Evolutionary conservation across 2,888 invertebrate species (phyloP).

Genomic region (Portevinia maculata): DNA sequence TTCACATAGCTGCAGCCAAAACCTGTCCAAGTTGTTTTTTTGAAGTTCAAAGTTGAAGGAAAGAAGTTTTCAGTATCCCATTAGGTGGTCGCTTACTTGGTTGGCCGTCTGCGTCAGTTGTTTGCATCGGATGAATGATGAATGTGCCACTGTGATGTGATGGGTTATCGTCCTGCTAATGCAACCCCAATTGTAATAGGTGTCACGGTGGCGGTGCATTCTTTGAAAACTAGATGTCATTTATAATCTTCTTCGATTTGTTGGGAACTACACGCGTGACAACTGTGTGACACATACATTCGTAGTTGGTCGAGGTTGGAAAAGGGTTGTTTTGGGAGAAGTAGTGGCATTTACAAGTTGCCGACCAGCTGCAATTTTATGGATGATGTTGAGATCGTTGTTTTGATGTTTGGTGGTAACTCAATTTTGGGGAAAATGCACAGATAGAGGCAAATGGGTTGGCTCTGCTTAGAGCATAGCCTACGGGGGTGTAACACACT

Average conservation of each 20-base stretch:
- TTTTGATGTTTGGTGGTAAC: no score
- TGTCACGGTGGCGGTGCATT: slow-evolving; percentile 22
- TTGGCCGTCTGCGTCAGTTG: slow-evolving; percentile 17
- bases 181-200: slow-evolving; percentile 21
- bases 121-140: slow-evolving; percentile 72
- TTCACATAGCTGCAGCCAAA: slow-evolving; percentile 3
- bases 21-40: slow-evolving; percentile 18
- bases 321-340: background rate
- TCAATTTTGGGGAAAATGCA: no score
- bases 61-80: slow-evolving; percentile 35
- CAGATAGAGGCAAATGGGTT: no score
- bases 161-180: slow-evolving; percentile 60
- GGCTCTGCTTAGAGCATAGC: no score
- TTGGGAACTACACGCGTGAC: slow-evolving; percentile 34
- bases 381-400: no score
- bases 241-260: slow-evolving; percentile 68
- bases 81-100: slow-evolving; percentile 51
- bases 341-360: no score
- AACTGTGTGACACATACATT: slow-evolving; percentile 31
- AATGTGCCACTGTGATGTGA: slow-evolving; percentile 59
- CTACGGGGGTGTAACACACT: no score
- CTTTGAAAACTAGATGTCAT: slow-evolving; percentile 41
- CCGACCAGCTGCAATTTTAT: no score
- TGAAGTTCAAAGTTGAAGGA: background rate
- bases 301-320: background rate